Evolutionary conservation across 2,888 invertebrate species (phyloP), one percentile per base, ranked within the genome.

Genomic region (Plebejus anna): DNA sequence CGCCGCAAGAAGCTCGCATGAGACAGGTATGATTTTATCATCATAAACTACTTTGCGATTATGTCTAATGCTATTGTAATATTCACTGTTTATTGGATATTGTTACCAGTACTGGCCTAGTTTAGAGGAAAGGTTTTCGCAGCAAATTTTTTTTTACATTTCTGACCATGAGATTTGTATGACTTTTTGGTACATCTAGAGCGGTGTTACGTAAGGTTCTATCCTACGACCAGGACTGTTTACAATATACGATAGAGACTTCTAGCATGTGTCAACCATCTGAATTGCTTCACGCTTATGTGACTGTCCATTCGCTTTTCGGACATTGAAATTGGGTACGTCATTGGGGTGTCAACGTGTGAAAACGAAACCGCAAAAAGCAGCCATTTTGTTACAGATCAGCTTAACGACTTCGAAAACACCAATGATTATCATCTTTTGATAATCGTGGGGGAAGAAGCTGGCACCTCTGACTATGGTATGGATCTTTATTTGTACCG

Each of bases 1-100:
- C 95, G 75, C 95, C 95, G 83, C 95, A 95, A 86, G 95, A 95
- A 88, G 95, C 95, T 89, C 94, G 96, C 85, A 95, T 95, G 90
- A 95, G 96, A 94, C 96, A 96, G 95, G 96, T 96, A 94, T 78
- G 78, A 79, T 28, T 9, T 3, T 28, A 61, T 28, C 1, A 13
- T 13, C 32, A 55, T 55, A 55, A 32, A 66, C 9, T 9, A 22
- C 13, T 32, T 32, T 66, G 66, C 66, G 32, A 66, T 16, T 32
- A 66, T 61, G n/a, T 61, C 61, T 59, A 61, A 61, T 61, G 28
- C 61, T 61, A 28, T 28, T 61, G 4, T 66, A 13, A 22, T 28
- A 28, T 61, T 66, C 66, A 36, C 16, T 28, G 61, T n/a, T 4
- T 66, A 66, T 9, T 66, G 66, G 61, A 61, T 61, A 61, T 61